A percentile compares a stretch with the other conserved stretches of the same genome.
These are phyloP conservation scores for Ranitomeya variabilis DNA, from an alignment of 2,113 vertebrate species.

Conservation along the genomic window DNA sequence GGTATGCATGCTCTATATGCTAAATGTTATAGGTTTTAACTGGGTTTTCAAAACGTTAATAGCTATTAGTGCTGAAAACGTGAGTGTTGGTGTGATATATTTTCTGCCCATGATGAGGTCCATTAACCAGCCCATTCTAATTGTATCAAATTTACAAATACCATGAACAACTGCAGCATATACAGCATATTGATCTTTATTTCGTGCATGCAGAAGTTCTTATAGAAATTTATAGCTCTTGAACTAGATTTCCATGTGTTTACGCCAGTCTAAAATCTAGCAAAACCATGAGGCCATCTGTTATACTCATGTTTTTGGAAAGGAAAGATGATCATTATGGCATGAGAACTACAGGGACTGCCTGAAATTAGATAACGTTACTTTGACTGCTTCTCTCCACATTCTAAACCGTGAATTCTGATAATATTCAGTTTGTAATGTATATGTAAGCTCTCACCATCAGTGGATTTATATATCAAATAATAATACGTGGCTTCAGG, in stretches of 20 bases:
- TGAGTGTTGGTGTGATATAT: not conserved
- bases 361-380: not conserved
- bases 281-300: not conserved
- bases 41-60: not conserved
- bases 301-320: not conserved
- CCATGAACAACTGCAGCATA: not conserved
- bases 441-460: not conserved
- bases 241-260: not conserved
- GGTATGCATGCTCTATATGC: not conserved
- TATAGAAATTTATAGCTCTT: not conserved
- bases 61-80: not conserved
- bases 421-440: not conserved
- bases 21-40: not conserved
- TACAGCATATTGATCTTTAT: not conserved
- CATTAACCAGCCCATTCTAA: not conserved
- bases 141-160: not conserved
- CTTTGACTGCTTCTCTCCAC: not conserved
- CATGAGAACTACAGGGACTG: not conserved
- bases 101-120: not conserved
- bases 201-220: not conserved
- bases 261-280: not conserved
- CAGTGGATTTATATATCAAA: not conserved
- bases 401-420: not conserved
- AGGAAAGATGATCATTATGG: not conserved
- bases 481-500: not conserved